Evolutionary conservation across 2,797 vertebrate genomes (phyloP), one percentile per base, ranked within the genome.

Genomic region (Gymnodraco acuticeps): DNA sequence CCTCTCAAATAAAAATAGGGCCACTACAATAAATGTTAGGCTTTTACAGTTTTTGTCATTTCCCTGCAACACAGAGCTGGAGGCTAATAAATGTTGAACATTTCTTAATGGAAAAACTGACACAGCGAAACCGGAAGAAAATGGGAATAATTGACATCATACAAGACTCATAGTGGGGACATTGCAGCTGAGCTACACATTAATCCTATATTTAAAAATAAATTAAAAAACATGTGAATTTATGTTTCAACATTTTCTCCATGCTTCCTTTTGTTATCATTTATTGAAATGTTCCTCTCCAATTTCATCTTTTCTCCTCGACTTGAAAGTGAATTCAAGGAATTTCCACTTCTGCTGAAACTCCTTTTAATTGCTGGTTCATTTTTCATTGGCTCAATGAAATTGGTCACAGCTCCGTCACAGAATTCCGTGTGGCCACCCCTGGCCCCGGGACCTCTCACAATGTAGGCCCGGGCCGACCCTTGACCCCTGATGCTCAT

Each of bases 401-500:
- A 89, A 91, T 90, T 83, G 77, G 80, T 86, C 89, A 81, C 84
- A 87, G 85, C 77, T 88, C 85, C 75, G 71, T 83, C 80, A 77
- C 75, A 71, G 58, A 81, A 82, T 74, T 81, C 68, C 16, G 9
- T 78, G 81, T 83, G 85, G 77, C 71, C 80, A 78, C 86, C 84
- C 45, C 86, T 69, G 80, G 75, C 76, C 77, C 80, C 55, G 15
- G 63, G 51, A 41, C 77, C 70, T 82, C 82, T 78, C 52, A 92
- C 89, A 93, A 90, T 92, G 87, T 80, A 78, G 87, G 73, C 60
- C 82, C 3, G 13, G 59, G 52, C 15, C 14, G 73, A 93, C 88
- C 93, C 64, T 64, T 92, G 89, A 93, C 91, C 91, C 70, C 23
- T 61, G 59, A 87, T 85, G 89, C 86, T 89, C 89, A 93, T 88